Base-by-base conservation (phyloP, 1,140 invertebrate species). In the Apis mellifera region DNA sequence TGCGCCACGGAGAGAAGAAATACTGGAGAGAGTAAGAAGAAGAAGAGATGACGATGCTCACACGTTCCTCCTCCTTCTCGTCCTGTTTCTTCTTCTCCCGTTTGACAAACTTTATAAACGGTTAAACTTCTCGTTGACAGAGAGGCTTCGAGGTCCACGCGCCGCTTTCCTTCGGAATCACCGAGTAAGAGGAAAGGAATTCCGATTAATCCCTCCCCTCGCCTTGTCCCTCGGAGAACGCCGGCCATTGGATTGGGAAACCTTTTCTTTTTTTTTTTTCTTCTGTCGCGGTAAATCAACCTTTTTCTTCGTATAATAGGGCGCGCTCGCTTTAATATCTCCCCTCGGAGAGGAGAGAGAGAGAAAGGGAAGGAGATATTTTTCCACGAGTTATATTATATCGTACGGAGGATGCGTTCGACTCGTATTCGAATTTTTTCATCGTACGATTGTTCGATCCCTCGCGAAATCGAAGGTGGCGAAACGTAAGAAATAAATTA, bases 281-380 rank as follows among this genome's bases (percentile, higher is more conserved):
- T 80, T 68, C 71, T 59, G 83, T 55, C 50, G 70, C 74, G 62
- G 66, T 86, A 86, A 86, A 86, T 86, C 80, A 86, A n/a, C 65
- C 23, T 82, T 82, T 82, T 82, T 73, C 32, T 42, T 42, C 4
- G 32, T 7, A 72, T 76, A 82, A 76, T 17, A 23, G 32, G 32
- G 32, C 32, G 32, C 26, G 13, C 19, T 9, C 78, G 15, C 26
- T 12, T 21, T 11, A 23, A 72, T 79, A 73, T 73, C 48, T 26
- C 26, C 26, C 26, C 26, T 26, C 26, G 26, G 26, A 1, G 26
- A 1, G 1, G 15, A 3, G 9, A 1, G 50, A 50, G n/a, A n/a
- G n/a, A n/a, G n/a, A n/a, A n/a, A 68, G n/a, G 32, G 32, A 42
- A 65, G n/a, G 52, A 52, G 15, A 79, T 71, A 79, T 71, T 79